Conservation (phyloP, 2,797 vertebrate genomes). For the Gobionotothen gibberifrons region DNA sequence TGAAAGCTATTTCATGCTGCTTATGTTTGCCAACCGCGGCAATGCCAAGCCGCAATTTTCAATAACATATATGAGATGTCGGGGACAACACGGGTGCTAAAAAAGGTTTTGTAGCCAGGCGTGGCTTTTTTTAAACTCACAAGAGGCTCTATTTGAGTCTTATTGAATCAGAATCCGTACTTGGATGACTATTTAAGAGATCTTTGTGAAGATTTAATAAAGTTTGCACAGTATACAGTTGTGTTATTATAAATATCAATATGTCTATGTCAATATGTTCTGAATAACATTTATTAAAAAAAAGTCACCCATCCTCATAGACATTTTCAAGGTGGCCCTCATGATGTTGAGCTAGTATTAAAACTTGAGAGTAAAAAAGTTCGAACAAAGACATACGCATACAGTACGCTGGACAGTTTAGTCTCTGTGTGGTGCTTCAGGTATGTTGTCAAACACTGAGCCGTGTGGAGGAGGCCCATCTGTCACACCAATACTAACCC, state of each 20-base stretch:
- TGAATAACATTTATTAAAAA: not conserved
- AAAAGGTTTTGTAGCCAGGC: slow-evolving; percentile 26
- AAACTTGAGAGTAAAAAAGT: not conserved
- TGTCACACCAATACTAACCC: slow-evolving; percentile 63
- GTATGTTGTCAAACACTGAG: slow-evolving; percentile 66
- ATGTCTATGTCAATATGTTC: too few relatives aligned
- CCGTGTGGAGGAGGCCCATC: slow-evolving; percentile 77
- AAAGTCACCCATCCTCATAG: not conserved
- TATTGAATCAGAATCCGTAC: too few relatives aligned
- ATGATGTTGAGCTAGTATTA: not conserved
- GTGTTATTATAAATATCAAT: not conserved
- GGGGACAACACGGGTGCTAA: slow-evolving; percentile 34
- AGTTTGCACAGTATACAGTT: not conserved
- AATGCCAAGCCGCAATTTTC: slow-evolving; percentile 48
- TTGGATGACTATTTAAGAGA: too few relatives aligned
- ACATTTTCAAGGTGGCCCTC: not conserved
- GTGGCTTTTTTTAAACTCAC: slow-evolving; percentile 6
- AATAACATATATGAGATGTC: slow-evolving; percentile 65
- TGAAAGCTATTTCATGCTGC: slow-evolving; percentile 73
- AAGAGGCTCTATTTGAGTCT: slow-evolving; percentile 2
- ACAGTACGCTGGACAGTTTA: slow-evolving; percentile 30
- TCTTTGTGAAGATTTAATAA: not conserved
- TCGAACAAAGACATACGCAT: not conserved
- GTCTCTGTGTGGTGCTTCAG: slow-evolving; percentile 55
- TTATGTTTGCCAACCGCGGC: slow-evolving; percentile 77